Conservation (phyloP, 2,113 vertebrate genomes). For the Saccopteryx bilineata region DNA sequence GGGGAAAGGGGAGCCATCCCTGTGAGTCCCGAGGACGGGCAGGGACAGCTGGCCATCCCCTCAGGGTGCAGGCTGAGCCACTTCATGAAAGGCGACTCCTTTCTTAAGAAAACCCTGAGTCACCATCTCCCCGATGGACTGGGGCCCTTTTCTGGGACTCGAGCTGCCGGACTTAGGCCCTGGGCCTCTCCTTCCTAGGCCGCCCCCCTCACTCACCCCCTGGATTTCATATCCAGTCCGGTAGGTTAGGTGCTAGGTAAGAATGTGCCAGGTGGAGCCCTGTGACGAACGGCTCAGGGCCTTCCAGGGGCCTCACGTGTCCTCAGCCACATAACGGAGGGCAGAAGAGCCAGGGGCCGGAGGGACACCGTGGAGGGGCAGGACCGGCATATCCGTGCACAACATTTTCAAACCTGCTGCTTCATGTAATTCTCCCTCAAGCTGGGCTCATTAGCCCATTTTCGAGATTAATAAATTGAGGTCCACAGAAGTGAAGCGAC, state of each 20-base stretch:
- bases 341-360: neutral
- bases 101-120: neutral
- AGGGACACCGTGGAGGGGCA: rapidly evolving
- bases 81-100: neutral
- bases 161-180: neutral
- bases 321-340: neutral
- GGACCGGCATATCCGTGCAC: rapidly evolving
- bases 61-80: rapidly evolving
- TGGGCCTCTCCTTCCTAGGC: neutral
- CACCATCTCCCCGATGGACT: neutral
- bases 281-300: neutral
- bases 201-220: neutral
- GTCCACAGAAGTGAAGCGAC: neutral
- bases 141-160: neutral
- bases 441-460: neutral
- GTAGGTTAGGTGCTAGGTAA: neutral
- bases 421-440: neutral
- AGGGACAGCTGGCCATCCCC: neutral
- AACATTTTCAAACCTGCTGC: rapidly evolving
- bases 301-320: neutral
- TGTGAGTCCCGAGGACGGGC: no score
- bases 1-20: neutral
- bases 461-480: neutral
- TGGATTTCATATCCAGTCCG: no score
- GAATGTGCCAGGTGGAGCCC: neutral